These are phyloP conservation scores for Ictidomys tridecemlineatus DNA, from an alignment of 2,113 vertebrate species.

Conservation along the genomic window DNA sequence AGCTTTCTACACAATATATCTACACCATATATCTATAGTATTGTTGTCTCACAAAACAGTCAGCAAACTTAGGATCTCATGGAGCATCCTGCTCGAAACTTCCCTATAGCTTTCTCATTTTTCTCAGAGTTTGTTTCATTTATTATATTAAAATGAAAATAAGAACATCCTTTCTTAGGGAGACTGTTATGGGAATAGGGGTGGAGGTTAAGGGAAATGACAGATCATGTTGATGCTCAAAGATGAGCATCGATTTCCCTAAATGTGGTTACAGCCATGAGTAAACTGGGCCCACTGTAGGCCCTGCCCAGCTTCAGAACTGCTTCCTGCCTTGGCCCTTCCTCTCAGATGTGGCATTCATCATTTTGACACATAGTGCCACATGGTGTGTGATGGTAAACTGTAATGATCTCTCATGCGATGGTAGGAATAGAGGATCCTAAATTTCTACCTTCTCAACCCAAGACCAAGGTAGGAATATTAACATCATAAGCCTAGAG, in stretches of 20 bases:
- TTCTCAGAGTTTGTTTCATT: conserved; percentile 38
- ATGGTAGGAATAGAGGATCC: neutral
- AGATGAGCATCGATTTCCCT: conserved; percentile 24
- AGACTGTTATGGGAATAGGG: conserved; percentile 10
- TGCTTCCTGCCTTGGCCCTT: neutral
- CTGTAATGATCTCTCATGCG: neutral
- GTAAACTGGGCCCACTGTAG: neutral
- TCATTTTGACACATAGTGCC: neutral
- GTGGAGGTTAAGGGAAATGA: neutral
- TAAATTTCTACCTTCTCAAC: conserved; percentile 42
- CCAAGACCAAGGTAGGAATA: neutral
- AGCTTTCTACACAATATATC: neutral
- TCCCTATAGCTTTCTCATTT: neutral
- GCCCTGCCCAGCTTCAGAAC: conserved; percentile 17
- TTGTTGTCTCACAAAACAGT: conserved; percentile 22
- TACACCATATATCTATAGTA: neutral
- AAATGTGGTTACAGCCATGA: neutral
- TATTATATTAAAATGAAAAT: conserved; percentile 58
- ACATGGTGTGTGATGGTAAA: neutral
- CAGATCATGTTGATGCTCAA: conserved; percentile 50
- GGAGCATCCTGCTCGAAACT: neutral
- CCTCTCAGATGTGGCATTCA: neutral
- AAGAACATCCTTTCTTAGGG: neutral
- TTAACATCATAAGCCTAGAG: conserved; percentile 52
- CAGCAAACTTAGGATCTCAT: conserved; percentile 22